These are phyloP conservation scores for Sigmodon hispidus DNA, from an alignment of 2,113 vertebrate species.

Conservation along the genomic window DNA sequence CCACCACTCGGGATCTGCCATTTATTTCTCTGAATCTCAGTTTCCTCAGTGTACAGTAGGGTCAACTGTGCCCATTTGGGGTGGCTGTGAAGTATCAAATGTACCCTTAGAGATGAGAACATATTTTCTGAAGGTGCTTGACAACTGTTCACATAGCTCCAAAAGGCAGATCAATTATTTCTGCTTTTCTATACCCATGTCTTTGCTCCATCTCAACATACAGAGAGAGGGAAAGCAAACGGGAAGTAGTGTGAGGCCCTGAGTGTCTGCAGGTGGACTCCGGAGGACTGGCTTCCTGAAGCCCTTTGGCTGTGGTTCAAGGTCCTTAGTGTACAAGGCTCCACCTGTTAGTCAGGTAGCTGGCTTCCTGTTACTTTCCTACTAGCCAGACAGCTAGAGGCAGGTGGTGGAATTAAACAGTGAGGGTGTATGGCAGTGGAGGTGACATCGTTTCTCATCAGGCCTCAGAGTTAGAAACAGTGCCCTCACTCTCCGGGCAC, in stretches of 20 bases:
- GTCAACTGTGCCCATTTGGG: not conserved
- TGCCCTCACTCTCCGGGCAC: not conserved
- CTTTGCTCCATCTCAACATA: not conserved
- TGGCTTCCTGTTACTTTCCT: not conserved
- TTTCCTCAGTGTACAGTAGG: slow-evolving; percentile 6
- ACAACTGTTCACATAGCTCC: not conserved
- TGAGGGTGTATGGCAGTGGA: not conserved
- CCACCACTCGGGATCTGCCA: not conserved
- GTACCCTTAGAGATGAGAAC: not conserved
- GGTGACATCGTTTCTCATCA: not conserved
- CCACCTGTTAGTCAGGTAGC: not conserved
- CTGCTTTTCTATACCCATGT: not conserved
- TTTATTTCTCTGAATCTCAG: not conserved
- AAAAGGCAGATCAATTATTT: not conserved
- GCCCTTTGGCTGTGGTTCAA: not conserved
- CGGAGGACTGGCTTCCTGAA: not conserved
- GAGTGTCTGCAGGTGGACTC: not conserved
- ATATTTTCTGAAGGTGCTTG: not conserved
- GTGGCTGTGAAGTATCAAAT: not conserved
- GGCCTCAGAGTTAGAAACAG: not conserved
- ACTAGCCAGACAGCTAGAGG: not conserved
- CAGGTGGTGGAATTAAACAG: not conserved
- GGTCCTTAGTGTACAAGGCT: not conserved
- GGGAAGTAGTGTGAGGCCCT: not conserved
- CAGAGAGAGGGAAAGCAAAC: not conserved